These are phyloP conservation scores for Leucopsar rothschildi DNA, from an alignment of 2,113 vertebrate species.

Conservation along the genomic window DNA sequence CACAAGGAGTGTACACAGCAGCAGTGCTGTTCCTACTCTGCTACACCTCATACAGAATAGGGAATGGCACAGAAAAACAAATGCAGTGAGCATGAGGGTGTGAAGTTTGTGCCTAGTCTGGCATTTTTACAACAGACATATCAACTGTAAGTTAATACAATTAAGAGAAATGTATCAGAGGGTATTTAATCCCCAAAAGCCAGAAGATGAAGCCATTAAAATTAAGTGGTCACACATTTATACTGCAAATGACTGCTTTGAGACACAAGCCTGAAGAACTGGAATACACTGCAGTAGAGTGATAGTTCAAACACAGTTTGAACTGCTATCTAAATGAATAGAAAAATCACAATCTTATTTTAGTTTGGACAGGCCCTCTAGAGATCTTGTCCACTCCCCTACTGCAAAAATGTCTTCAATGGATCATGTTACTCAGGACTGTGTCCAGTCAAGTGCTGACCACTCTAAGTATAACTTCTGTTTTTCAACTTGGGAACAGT, in stretches of 20 bases:
- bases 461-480: neutral
- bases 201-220: neutral
- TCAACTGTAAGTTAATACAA: neutral
- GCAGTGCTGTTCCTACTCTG: neutral
- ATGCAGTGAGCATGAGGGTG: neutral
- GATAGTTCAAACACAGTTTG: neutral
- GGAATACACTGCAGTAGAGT: neutral
- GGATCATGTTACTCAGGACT: neutral
- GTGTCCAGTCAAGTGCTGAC: neutral
- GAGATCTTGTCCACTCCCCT: neutral
- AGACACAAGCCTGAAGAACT: neutral
- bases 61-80: neutral
- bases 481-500: neutral
- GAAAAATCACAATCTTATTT: neutral
- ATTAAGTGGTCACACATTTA: neutral
- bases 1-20: neutral
- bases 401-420: neutral
- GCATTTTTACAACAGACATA: neutral
- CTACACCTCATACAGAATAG: neutral
- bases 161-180: neutral
- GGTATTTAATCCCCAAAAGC: neutral
- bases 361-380: neutral
- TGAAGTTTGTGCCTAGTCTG: neutral
- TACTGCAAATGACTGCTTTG: neutral
- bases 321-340: neutral